Percentiles rank a stretch among this genome's conserved stretches.
Evolutionary conservation across 1,140 invertebrate genomes (phyloP).

Genomic region (Scylla paramamosain): DNA sequence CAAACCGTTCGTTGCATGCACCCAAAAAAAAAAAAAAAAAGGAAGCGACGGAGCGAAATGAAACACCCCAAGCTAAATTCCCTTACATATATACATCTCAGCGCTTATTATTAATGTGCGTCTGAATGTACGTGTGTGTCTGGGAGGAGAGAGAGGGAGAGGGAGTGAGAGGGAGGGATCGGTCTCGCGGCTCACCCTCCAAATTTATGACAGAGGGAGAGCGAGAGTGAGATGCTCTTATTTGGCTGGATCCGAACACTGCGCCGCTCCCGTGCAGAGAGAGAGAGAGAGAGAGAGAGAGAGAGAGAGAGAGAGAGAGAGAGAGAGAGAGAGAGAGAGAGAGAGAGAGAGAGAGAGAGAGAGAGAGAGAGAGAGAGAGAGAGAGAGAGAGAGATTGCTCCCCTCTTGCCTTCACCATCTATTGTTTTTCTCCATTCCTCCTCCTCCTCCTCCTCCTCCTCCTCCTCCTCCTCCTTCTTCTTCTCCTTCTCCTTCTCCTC

Average conservation of each 20-base stretch:
- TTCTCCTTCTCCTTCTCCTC: too few relatives aligned
- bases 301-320: background rate
- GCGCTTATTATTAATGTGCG: background rate
- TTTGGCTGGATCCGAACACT: too few relatives aligned
- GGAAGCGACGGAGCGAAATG: too few relatives aligned
- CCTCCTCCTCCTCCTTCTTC: too few relatives aligned
- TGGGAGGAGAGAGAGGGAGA: background rate
- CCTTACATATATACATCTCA: background rate
- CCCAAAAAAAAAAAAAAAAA: too few relatives aligned
- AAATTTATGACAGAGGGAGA: constrained; percentile 9
- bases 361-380: constrained; percentile 50
- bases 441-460: too few relatives aligned
- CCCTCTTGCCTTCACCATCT: too few relatives aligned
- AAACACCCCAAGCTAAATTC: background rate
- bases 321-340: constrained; percentile 36
- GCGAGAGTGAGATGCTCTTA: constrained; percentile 14
- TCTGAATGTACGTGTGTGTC: constrained; percentile 13
- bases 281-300: constrained; percentile 50
- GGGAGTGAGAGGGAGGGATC: constrained; percentile 7
- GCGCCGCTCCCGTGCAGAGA: background rate
- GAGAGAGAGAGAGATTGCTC: constrained; percentile 17
- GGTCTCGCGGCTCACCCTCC: background rate
- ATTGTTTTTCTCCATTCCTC: too few relatives aligned
- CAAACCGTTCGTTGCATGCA: too few relatives aligned
- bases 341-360: constrained; percentile 52